Evolutionary conservation across 1,140 invertebrate species (phyloP), one percentile per base, ranked within the genome.

Genomic region (Drosophila albomicans): DNA sequence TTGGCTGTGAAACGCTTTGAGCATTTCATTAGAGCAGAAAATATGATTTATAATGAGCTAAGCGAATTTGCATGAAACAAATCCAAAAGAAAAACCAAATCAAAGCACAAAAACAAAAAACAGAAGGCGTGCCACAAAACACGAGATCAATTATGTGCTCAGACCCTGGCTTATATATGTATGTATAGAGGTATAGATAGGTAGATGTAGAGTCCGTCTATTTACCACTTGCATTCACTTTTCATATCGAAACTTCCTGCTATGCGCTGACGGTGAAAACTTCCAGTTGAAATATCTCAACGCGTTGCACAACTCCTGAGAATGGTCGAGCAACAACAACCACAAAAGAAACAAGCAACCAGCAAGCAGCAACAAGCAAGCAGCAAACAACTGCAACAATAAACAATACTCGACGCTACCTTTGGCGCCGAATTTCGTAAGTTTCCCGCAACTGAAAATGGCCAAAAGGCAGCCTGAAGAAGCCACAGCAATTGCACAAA

Each of bases 11-110:
- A 71, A 63, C 45, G 64, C 45, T 49, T 61, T 25, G 45, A 72
- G 58, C 72, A 70, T 79, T 81, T 81, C 78, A 81, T 81, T 81
- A 81, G 75, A 79, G 76, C 79, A 79, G 79, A 79, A 79, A 81
- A 81, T 79, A 63, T 81, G 76, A 71, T 75, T 75, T 49, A 61
- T 76, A 79, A 81, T 81, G 72, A 71, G 65, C 62, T 13, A 48
- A 75, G 45, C 46, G 49, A 69, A 75, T 66, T 75, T 70, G 63
- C 75, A 70, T 75, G 38, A 30, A 65, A 64, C 57, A 52, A 57
- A 61, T 43, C 56, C 69, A 69, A 75, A 25, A 45, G 13, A 54
- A 75, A 70, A 59, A 30, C 38, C 13, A 16, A 62, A 11, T 38
- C 35, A 38, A 38, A 38, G 35, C 10, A 38, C 35, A 63, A 63